Conservation (phyloP, 2,797 vertebrate genomes). For the Lophotriccus pileatus region DNA sequence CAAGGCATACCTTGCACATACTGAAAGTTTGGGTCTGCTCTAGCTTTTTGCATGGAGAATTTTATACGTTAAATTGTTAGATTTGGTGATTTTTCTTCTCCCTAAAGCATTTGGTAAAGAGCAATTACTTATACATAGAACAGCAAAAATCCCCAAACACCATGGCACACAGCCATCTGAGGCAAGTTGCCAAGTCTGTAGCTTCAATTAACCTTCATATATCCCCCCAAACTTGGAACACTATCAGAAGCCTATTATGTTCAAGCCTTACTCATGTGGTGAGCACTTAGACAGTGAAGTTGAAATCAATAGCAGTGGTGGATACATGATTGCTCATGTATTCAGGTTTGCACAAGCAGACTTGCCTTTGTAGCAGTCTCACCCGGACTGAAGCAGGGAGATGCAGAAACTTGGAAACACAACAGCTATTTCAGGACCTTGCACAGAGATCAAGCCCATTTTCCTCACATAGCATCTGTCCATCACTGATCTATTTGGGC, state of each 20-base stretch:
- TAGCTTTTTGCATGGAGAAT: background rate
- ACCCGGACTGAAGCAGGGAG: background rate
- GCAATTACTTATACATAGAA: slow-evolving; percentile 61
- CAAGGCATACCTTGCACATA: background rate
- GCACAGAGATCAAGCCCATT: background rate
- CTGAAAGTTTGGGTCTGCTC: background rate
- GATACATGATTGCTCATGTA: slow-evolving; percentile 30
- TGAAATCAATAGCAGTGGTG: slow-evolving; percentile 36
- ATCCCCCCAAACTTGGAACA: slow-evolving; percentile 64
- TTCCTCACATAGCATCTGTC: background rate
- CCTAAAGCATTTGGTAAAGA: slow-evolving; percentile 53
- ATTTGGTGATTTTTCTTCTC: slow-evolving; percentile 27
- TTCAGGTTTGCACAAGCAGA: background rate
- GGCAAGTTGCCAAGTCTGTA: slow-evolving; percentile 63
- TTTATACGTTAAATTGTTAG: background rate
- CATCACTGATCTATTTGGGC: background rate
- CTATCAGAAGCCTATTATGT: slow-evolving; percentile 65
- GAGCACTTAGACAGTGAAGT: slow-evolving; percentile 49
- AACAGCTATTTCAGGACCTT: background rate
- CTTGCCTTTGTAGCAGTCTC: background rate
- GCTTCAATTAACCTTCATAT: slow-evolving; percentile 71
- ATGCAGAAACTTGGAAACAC: background rate
- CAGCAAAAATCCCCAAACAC: slow-evolving; percentile 59
- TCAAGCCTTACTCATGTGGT: slow-evolving; percentile 55
- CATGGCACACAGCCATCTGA: slow-evolving; percentile 50